These are phyloP conservation scores for Agelas oroides DNA, from an alignment of 37 sponge, comb jelly and placozoan species.

Conservation along the genomic window DNA sequence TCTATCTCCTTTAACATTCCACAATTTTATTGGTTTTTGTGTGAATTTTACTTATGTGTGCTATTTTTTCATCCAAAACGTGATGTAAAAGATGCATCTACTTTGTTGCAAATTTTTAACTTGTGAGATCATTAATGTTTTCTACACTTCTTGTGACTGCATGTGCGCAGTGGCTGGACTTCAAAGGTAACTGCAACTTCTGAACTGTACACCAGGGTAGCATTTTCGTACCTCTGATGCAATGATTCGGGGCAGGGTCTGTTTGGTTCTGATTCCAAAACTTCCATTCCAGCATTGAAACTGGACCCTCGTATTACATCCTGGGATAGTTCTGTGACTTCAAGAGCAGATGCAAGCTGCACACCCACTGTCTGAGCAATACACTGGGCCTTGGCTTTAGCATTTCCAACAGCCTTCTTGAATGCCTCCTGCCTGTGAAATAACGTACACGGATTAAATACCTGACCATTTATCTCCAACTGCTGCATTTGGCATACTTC, in stretches of 20 bases:
- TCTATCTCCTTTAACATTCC: no score
- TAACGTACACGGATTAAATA: not conserved
- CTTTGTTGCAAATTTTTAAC: no score
- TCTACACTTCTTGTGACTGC: constrained; percentile 50
- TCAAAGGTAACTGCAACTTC: constrained; percentile 44
- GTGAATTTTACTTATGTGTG: no score
- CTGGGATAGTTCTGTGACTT: constrained; percentile 30
- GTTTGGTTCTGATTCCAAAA: not conserved
- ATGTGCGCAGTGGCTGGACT: constrained; percentile 26
- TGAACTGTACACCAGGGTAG: constrained; percentile 26
- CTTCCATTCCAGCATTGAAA: not conserved
- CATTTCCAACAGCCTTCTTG: constrained; percentile 58
- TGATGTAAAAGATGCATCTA: no score
- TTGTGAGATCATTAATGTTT: constrained; percentile 54
- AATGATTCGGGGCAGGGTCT: not conserved
- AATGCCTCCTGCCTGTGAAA: constrained; percentile 67
- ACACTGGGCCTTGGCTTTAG: constrained; percentile 61
- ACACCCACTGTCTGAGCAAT: constrained; percentile 57
- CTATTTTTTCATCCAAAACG: no score
- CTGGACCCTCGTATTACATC: not conserved
- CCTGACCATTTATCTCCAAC: not conserved
- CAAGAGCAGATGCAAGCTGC: constrained; percentile 51
- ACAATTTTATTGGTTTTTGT: no score
- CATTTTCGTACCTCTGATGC: constrained; percentile 6
- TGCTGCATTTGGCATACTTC: not conserved